phyloP scores from a whole-genome alignment of 2,888 invertebrate genomes.

The Seira sanloemensis region DNA sequence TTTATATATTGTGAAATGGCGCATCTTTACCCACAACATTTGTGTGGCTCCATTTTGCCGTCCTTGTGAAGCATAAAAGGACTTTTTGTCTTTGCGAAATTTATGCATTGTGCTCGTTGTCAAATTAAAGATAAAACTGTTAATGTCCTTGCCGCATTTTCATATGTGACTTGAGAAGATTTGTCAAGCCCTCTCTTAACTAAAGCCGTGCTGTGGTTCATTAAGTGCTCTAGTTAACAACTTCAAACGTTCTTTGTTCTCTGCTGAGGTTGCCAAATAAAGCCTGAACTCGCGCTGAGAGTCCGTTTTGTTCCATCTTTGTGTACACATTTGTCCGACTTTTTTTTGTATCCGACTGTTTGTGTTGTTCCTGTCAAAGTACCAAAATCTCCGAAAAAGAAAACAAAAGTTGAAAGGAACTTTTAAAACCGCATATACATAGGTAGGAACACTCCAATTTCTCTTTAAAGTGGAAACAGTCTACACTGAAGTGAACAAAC shows the following conservation, averaged over 20 bases:
- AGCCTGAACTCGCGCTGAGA: neutral
- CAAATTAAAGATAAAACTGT: neutral
- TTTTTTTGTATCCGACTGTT: too few species aligned
- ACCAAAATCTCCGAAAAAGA: neutral
- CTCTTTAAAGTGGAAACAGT: neutral
- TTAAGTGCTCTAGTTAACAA: constrained; percentile 55
- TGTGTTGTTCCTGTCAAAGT: neutral
- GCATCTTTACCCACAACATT: too few species aligned
- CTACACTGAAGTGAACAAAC: too few species aligned
- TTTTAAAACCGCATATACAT: neutral
- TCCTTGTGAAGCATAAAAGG: neutral
- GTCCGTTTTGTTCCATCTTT: too few species aligned
- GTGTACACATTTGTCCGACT: neutral
- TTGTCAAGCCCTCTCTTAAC: too few species aligned
- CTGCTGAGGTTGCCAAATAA: constrained; percentile 32
- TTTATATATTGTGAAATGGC: too few species aligned
- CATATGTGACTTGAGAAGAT: neutral
- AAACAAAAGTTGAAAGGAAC: neutral
- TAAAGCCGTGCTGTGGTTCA: constrained; percentile 44
- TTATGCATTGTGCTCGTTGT: neutral
- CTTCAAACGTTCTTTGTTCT: constrained; percentile 42
- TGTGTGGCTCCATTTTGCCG: too few species aligned
- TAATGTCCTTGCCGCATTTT: neutral
- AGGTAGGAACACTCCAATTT: too few species aligned
- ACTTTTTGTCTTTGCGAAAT: too few species aligned